A percentile compares a stretch with the other conserved stretches of the same genome.
phyloP scores from a whole-genome alignment of 2,797 vertebrate genomes.

The Champsocephalus esox region DNA sequence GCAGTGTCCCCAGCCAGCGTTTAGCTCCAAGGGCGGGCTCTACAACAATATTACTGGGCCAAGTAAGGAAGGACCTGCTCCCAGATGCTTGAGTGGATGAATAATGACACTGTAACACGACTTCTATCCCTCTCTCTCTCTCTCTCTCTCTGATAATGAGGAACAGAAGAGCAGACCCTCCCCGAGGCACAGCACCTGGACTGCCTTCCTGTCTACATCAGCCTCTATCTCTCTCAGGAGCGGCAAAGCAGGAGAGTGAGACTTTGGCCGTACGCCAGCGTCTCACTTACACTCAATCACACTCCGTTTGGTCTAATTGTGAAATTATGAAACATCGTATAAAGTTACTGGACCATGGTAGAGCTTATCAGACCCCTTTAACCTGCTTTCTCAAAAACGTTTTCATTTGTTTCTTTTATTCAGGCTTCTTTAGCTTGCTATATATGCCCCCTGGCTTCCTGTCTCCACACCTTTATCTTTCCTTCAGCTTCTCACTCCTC shows the following conservation, averaged over 20 bases:
- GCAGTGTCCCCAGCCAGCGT: conserved; percentile 74
- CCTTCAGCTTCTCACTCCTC: conserved; percentile 62
- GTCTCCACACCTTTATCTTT: conserved; percentile 42
- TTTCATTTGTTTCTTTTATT: conserved; percentile 28
- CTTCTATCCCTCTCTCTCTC: conserved; percentile 50
- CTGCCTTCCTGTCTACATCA: conserved; percentile 59
- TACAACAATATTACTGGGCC: conserved; percentile 59
- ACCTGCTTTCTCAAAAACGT: conserved; percentile 19
- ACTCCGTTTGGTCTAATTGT: conserved; percentile 60
- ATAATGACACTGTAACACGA: conserved; percentile 76
- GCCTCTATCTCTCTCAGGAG: conserved; percentile 64
- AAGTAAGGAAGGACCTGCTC: conserved; percentile 75
- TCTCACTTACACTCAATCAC: conserved; percentile 63
- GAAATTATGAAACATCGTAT: conserved; percentile 54
- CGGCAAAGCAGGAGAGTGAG: conserved; percentile 52
- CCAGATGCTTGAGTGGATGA: conserved; percentile 80
- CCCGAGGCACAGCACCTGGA: conserved; percentile 82
- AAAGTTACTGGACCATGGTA: conserved; percentile 37
- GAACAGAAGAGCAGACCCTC: conserved; percentile 79
- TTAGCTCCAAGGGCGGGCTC: conserved; percentile 77
- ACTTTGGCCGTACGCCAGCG: conserved; percentile 63
- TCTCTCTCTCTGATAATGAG: conserved; percentile 73
- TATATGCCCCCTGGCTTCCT: conserved; percentile 46
- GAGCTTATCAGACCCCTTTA: conserved; percentile 25
- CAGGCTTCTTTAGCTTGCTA: conserved; percentile 49